These are phyloP conservation scores for Dromius quadrimaculatus DNA, from an alignment of 2,888 invertebrate genomes.

Conservation along the genomic window DNA sequence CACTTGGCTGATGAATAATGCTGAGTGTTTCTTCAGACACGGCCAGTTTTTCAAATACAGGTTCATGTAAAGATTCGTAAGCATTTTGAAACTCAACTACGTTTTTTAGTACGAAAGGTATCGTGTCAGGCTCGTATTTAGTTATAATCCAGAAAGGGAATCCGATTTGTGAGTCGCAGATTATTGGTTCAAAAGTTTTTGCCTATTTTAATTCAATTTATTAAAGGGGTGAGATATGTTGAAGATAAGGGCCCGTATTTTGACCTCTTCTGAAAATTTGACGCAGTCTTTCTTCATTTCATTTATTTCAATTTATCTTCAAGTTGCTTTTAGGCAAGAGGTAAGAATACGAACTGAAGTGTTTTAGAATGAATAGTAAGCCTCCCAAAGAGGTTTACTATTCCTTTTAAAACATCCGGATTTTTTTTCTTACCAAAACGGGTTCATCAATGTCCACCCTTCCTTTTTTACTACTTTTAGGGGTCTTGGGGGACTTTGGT, in stretches of 20 bases:
- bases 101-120: constrained; percentile 4
- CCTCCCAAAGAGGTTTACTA: too few species aligned
- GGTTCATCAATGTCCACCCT: not conserved
- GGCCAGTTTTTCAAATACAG: not conserved
- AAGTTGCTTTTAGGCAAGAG: too few species aligned
- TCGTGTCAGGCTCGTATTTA: constrained; percentile 1
- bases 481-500: not conserved
- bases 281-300: too few species aligned
- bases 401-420: too few species aligned
- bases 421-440: not conserved
- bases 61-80: not conserved
- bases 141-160: constrained; percentile 7
- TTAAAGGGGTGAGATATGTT: too few species aligned
- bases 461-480: not conserved
- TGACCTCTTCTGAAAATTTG: too few species aligned
- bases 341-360: too few species aligned
- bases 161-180: not conserved
- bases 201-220: too few species aligned
- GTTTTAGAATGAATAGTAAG: too few species aligned
- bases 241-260: too few species aligned
- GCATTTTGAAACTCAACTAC: constrained; percentile 1
- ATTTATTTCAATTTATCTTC: too few species aligned
- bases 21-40: constrained; percentile 7
- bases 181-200: constrained; percentile 1
- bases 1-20: not conserved